Base-by-base conservation (phyloP, 2,888 invertebrate species). In the Yponomeuta sedellus region DNA sequence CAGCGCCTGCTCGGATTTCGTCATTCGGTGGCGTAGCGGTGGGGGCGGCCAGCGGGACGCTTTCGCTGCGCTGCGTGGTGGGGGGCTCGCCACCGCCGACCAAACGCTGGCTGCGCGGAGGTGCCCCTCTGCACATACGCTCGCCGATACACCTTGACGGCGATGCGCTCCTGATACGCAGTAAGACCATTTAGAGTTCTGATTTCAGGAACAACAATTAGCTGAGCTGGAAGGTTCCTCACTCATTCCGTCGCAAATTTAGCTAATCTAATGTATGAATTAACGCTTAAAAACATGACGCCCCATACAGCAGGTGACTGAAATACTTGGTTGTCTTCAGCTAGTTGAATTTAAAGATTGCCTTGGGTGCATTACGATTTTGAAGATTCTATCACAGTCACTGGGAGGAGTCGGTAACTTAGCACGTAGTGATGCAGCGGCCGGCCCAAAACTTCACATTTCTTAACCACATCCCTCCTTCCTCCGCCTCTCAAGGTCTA, bases 1-100 rank as follows among this genome's bases (percentile, higher is more conserved):
- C 77, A 96, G 97, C 96, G 58, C 96, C 97, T 57, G 97, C 97
- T 1, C 93, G 95, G 69, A 97, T 97, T 68, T 96, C 96, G 0
- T 96, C 97, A 10, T 97, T 97, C 77, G 96, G 97, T 2, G 95
- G 95, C 72, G 80, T 93, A 58, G 86, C 95, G 25, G 92, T 94
- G 65, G 94, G 94, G 69, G 93, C 95, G 0, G 94, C 95, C 66
- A 95, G 95, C 63, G 93, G 93, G 0, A 91, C 93, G 4, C 87
- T 95, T 39, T 88, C 93, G 0, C 81, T 97, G 19, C 94, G 95
- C 5, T 97, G 97, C 77, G 86, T 94, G 62, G 94, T 94, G 0
- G 94, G 94, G 16, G 96, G 97, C 0, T 94, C 95, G 71, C 97
- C 97, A 2, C 94, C 94, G 1, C 96, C 96, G 0, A 92, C 94